A percentile compares a stretch with the other conserved stretches of the same genome.
phyloP scores from a whole-genome alignment of 2,113 vertebrate species.

The Chaenocephalus aceratus region DNA sequence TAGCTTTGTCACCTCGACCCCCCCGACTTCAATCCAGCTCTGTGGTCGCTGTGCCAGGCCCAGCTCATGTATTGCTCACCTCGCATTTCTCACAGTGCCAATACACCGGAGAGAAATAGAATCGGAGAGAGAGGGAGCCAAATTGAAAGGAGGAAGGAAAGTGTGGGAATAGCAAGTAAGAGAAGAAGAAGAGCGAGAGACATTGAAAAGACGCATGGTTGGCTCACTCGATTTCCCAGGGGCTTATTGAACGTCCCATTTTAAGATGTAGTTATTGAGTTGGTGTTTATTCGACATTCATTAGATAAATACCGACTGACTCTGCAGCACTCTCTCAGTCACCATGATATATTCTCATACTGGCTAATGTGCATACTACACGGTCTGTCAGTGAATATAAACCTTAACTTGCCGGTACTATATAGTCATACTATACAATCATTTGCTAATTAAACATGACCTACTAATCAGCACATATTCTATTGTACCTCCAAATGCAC shows the following conservation, averaged over 20 bases:
- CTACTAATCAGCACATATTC: conserved; percentile 1
- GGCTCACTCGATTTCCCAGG: conserved; percentile 45
- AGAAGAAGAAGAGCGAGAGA: conserved; percentile 18
- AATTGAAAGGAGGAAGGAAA: conserved; percentile 28
- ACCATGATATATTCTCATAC: conserved; percentile 41
- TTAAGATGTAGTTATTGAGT: conserved; percentile 59
- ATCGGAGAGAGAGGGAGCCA: conserved; percentile 28
- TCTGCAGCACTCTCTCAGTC: conserved; percentile 23
- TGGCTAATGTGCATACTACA: conserved; percentile 18
- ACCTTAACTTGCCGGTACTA: not conserved
- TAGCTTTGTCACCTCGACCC: conserved; percentile 35
- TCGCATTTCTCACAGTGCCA: conserved; percentile 70
- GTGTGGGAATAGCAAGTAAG: not conserved
- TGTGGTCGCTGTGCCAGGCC: conserved; percentile 52
- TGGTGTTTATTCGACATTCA: conserved; percentile 67
- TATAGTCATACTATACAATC: not conserved
- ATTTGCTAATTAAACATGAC: conserved; percentile 7
- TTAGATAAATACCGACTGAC: conserved; percentile 54
- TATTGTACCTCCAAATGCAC: not conserved
- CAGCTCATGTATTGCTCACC: conserved; percentile 72
- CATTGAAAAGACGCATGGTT: conserved; percentile 25
- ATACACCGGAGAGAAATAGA: conserved; percentile 52
- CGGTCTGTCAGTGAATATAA: conserved; percentile 12
- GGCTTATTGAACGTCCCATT: conserved; percentile 64
- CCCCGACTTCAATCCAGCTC: conserved; percentile 32